Evolutionary conservation across 2,797 vertebrate species (phyloP), one percentile per base, ranked within the genome.

Genomic region (Pseudochirops cupreus): DNA sequence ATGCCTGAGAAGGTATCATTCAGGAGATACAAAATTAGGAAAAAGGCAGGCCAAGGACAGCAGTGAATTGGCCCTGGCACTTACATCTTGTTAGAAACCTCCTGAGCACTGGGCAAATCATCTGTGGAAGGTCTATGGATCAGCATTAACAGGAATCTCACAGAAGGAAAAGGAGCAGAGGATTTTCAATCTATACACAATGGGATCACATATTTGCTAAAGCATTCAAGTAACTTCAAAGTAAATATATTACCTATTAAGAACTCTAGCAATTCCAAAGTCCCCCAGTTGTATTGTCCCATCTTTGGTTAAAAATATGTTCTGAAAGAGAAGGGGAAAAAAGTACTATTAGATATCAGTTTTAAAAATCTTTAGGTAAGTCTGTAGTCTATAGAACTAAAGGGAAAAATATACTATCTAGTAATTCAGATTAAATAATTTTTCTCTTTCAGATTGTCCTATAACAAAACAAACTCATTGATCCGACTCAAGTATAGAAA

Each of bases 301-400:
- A 98, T 99, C 99, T 99, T 99, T 99, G 93, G 99, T 99, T 98
- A 99, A 98, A 99, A 99, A 99, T 98, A 99, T 99, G 98, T 99
- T 99, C 99, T 99, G 95, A 93, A 96, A 96, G 82, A 89, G 10
- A 94, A 12, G 93, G 93, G 1, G 24, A 14, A 95, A 92, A 56
- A 52, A 11, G 56, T 50, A 46, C 74, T 87, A 82, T 46, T 46
- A 82, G 39, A 82, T 26, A 82, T 46, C 74, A 82, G 24, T 82
- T 46, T 82, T 82, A 7, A 46, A 46, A 82, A 82, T 82, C 39
- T 82, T 82, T 82, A 82, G 39, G 46, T 39, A 82, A 82, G n/a
- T 82, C 39, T 46, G 18, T 82, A 46, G 2, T 82, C 74, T 46
- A 46, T 10, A 82, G 74, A 82, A 82, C 46, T 46, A 26, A 82